phyloP scores from a whole-genome alignment of 2,888 invertebrate genomes.

The Hydrotaea diabolus region DNA sequence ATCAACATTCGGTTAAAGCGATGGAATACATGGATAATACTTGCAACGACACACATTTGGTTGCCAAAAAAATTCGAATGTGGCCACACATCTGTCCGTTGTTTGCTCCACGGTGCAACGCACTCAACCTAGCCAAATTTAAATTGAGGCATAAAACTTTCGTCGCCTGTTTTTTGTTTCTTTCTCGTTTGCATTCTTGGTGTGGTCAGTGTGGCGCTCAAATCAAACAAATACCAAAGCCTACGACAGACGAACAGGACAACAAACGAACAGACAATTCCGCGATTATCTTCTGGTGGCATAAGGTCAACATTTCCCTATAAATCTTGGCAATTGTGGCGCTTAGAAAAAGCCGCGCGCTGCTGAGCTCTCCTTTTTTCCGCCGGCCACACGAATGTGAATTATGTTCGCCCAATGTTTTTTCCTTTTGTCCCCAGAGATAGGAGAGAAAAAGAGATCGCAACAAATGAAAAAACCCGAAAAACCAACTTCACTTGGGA shows the following conservation, averaged over 20 bases:
- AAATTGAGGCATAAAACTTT: neutral
- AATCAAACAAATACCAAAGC: conserved; percentile 14
- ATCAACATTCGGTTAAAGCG: too few relatives aligned
- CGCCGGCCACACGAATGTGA: conserved; percentile 29
- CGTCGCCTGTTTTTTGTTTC: neutral
- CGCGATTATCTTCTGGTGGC: conserved; percentile 48
- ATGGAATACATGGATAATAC: too few relatives aligned
- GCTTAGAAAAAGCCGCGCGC: conserved; percentile 61
- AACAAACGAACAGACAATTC: conserved; percentile 35
- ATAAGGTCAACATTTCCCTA: conserved; percentile 51
- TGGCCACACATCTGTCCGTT: too few relatives aligned
- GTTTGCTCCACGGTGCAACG: neutral
- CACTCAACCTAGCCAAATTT: neutral
- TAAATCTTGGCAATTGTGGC: conserved; percentile 55
- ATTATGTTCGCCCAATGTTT: conserved; percentile 14
- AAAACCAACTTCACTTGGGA: neutral
- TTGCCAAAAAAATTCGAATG: too few relatives aligned
- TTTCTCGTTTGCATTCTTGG: neutral
- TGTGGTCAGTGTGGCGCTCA: conserved; percentile 20
- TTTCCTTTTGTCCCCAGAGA: conserved; percentile 33
- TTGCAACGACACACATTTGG: too few relatives aligned
- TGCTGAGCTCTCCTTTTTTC: neutral
- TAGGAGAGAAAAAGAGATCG: neutral
- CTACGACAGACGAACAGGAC: neutral
- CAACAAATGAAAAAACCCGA: neutral